Percentiles rank a stretch among this genome's conserved stretches.
Evolutionary conservation across 2,888 invertebrate genomes (phyloP).

Genomic region (Sphaeridia pumilis): DNA sequence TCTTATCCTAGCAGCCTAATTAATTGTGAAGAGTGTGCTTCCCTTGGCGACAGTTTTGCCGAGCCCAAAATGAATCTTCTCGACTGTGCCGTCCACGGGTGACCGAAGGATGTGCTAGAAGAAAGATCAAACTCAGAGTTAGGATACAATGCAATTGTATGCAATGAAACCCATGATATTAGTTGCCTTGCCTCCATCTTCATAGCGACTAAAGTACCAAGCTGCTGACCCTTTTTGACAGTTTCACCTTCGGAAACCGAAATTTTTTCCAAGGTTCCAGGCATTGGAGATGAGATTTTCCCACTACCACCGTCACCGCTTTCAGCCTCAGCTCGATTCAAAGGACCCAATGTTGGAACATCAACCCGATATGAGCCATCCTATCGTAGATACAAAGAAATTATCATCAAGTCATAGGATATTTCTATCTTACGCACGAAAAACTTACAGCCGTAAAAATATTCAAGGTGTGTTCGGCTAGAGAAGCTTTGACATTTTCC

Average conservation of each 20-base stretch:
- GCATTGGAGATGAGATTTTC: slow-evolving; percentile 77
- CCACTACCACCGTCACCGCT: slow-evolving; percentile 44
- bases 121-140: slow-evolving; percentile 35
- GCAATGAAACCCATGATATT: neutral
- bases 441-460: slow-evolving; percentile 25
- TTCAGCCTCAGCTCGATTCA: slow-evolving; percentile 48
- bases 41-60: slow-evolving; percentile 73
- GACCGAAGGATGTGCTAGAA: slow-evolving; percentile 73
- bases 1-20: slow-evolving; percentile 4
- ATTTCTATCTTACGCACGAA: neutral
- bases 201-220: slow-evolving; percentile 96
- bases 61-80: slow-evolving; percentile 54
- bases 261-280: slow-evolving; percentile 85
- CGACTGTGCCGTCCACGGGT: slow-evolving; percentile 61
- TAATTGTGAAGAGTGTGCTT: slow-evolving; percentile 24
- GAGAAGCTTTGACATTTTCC: slow-evolving; percentile 23
- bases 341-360: slow-evolving; percentile 51
- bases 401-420: neutral
- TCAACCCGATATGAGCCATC: slow-evolving; percentile 47
- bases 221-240: slow-evolving; percentile 75
- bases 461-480: slow-evolving; percentile 21
- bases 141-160: too few relatives aligned
- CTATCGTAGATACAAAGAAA: slow-evolving; percentile 17
- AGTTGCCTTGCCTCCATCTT: slow-evolving; percentile 76
- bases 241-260: slow-evolving; percentile 66